phyloP scores from a whole-genome alignment of 1,140 invertebrate genomes.

The Acromyrmex heyeri region DNA sequence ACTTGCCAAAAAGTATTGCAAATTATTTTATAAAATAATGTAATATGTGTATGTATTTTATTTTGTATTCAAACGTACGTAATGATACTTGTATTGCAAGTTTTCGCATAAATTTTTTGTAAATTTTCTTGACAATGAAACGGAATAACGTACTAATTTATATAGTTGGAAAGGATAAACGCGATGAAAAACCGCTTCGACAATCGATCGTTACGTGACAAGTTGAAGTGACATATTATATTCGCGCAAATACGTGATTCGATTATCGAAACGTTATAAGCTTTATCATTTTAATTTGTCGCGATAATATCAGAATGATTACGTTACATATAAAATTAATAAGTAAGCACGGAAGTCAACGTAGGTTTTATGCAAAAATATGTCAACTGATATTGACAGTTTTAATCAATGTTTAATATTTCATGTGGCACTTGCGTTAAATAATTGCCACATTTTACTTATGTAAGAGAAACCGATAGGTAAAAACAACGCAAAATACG shows the following conservation, averaged over 20 bases:
- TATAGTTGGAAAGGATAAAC: slow-evolving; percentile 13
- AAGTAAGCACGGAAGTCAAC: slow-evolving; percentile 5
- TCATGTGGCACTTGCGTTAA: neutral
- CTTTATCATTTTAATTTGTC: slow-evolving; percentile 48
- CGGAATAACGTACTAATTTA: neutral
- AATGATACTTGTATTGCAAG: neutral
- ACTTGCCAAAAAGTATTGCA: neutral
- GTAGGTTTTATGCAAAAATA: neutral
- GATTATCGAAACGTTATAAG: slow-evolving; percentile 9
- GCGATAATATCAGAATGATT: slow-evolving; percentile 20
- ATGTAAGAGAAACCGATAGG: neutral
- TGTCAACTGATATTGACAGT: neutral
- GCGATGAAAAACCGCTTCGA: slow-evolving; percentile 15
- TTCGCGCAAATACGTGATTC: slow-evolving; percentile 5
- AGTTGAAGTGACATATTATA: slow-evolving; percentile 11
- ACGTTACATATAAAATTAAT: slow-evolving; percentile 4
- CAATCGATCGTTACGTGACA: slow-evolving; percentile 47
- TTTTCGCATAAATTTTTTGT: neutral
- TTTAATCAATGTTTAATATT: slow-evolving; percentile 13
- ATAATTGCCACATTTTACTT: neutral
- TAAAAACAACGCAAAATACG: neutral
- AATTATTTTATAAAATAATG: neutral
- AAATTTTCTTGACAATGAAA: neutral
- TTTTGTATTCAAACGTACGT: neutral
- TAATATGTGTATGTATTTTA: neutral